Conservation (phyloP, 2,888 invertebrate genomes). For the Chaetogeoica ovagalla region DNA sequence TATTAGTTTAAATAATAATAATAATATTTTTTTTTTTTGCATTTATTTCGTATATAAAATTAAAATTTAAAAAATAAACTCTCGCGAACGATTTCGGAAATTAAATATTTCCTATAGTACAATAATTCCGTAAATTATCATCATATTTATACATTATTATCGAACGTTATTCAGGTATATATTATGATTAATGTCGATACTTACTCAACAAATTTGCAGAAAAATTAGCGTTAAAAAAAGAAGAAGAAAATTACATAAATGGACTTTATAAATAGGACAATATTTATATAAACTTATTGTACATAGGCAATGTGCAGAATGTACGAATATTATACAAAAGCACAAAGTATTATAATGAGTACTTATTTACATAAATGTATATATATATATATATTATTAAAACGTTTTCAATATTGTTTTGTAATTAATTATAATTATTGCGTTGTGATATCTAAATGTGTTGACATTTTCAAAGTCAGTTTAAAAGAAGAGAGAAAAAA, state of each 20-base stretch:
- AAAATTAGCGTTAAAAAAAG: too few species aligned
- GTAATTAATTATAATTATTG: not conserved
- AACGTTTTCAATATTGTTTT: not conserved
- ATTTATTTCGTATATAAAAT: too few species aligned
- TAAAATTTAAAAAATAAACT: too few species aligned
- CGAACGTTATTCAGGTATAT: too few species aligned
- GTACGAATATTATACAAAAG: not conserved
- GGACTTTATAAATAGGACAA: slow-evolving; percentile 9
- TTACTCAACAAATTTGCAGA: too few species aligned
- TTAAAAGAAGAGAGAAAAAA: not conserved
- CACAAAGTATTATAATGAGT: not conserved
- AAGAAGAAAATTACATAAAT: not conserved
- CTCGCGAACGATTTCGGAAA: too few species aligned
- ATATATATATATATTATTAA: not conserved
- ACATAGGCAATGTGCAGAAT: not conserved
- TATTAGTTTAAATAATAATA: too few species aligned
- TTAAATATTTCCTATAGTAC: too few species aligned
- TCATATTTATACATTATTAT: too few species aligned
- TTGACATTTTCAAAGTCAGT: not conserved
- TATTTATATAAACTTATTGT: not conserved
- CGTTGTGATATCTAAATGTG: not conserved
- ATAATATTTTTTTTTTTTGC: too few species aligned
- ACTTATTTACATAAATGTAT: not conserved
- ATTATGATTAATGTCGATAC: too few species aligned
- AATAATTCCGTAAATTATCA: too few species aligned